Base-by-base conservation (phyloP, 2,888 invertebrate species). In the Pteria penguin region DNA sequence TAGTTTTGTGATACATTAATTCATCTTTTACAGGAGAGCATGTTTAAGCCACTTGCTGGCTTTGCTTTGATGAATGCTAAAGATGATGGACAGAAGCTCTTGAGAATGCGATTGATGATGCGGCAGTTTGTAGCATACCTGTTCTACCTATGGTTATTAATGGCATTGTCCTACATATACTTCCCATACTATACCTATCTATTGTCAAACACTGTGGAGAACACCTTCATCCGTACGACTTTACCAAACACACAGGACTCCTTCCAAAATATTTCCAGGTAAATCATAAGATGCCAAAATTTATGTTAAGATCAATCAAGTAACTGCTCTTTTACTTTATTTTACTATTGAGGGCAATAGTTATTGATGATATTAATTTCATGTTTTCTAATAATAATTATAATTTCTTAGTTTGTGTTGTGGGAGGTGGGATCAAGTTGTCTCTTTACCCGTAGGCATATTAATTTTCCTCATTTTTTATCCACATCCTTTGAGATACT, bases 61-160 rank as follows among this genome's bases (percentile, higher is more conserved):
- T 90, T 87, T 85, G 88, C 90, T 18, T 75, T 90, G 67, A 69
- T 90, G 32, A 87, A 88, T 66, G 90, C 90, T 4, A 81, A 82
- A 33, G 88, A 89, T 45, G 88, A 90, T 66, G 90, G 88, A 1
- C 76, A 78, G 57, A 87, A 87, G 80, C 80, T 87, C 14, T 80
- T 81, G 33, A 81, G 88, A 3, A 86, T 90, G 86, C 83, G 84
- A n/a, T 68, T 78, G 31, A 84, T 90, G 80, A 33, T 90, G 4
- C 84, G 88, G 22, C 87, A 89, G 73, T 81, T 84, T 36, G 52
- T 86, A 22, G 81, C 85, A 1, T 90, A 88, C 80, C 52, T 87
- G 57, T 75, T 88, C 68, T 85, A 89, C 77, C 79, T 88, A 4
- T 85, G 84, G 80, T 54, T 87, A 0, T 70, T 88, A n/a, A 81